Conservation (phyloP, 2,113 vertebrate genomes). For the Callopanchax toddi region DNA sequence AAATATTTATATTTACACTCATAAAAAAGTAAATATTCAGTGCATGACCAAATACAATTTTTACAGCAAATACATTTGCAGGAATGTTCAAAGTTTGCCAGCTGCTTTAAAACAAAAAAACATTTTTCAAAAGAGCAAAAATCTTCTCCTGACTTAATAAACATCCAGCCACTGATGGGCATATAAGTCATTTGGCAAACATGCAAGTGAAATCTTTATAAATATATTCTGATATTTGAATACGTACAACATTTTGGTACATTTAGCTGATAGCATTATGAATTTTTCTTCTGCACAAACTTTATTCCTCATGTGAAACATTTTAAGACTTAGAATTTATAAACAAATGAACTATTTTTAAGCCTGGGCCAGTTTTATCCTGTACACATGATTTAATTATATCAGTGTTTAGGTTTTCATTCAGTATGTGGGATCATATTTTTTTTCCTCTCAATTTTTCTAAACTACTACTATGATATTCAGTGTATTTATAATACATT, state of each 20-base stretch:
- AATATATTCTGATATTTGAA: conserved; percentile 78
- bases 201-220: conserved; percentile 72
- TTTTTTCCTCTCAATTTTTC: conserved; percentile 7
- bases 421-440: conserved; percentile 1
- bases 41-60: conserved; percentile 77
- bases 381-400: conserved; percentile 8
- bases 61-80: conserved; percentile 52
- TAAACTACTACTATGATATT: conserved; percentile 41
- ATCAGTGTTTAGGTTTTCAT: conserved; percentile 10
- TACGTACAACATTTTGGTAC: conserved; percentile 82
- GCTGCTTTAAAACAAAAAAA: conserved; percentile 48
- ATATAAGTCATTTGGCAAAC: conserved; percentile 58
- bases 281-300: conserved; percentile 15
- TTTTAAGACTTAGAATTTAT: background rate
- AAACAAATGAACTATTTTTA: conserved; percentile 28
- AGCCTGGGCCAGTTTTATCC: conserved; percentile 37
- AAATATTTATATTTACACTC: conserved; percentile 81
- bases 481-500: conserved; percentile 78
- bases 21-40: conserved; percentile 77
- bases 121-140: conserved; percentile 45
- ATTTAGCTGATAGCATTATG: conserved; percentile 74
- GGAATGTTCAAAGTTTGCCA: conserved; percentile 29
- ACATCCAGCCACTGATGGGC: conserved; percentile 48
- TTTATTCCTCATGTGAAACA: background rate
- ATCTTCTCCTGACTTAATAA: conserved; percentile 46